These are phyloP conservation scores for Clinocottus analis DNA, from an alignment of 2,113 vertebrate genomes.

Conservation along the genomic window DNA sequence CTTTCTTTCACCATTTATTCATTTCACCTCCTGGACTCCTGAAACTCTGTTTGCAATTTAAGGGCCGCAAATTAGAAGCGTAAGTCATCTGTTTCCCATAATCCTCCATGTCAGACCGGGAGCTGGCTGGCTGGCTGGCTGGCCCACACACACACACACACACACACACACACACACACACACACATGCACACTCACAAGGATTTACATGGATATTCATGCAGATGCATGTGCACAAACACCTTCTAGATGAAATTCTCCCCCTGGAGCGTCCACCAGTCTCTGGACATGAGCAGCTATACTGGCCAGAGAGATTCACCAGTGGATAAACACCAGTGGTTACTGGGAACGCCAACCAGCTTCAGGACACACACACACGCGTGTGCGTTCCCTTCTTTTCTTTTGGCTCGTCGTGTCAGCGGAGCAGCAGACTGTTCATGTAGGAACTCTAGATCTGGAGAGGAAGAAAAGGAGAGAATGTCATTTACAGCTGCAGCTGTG, in stretches of 20 bases:
- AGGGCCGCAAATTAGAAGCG: conserved; percentile 98
- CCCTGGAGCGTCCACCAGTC: background rate
- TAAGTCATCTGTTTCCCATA: conserved; percentile 99
- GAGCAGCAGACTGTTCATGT: background rate
- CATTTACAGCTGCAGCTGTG: conserved; percentile 17
- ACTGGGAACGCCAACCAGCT: background rate
- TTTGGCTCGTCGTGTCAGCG: background rate
- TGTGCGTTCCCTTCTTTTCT: background rate
- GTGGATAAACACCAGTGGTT: too few species aligned
- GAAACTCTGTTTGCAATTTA: conserved; percentile 99
- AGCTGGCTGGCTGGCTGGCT: conserved; percentile 78
- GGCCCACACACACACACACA: conserved; percentile 3
- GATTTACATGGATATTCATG: conserved; percentile 27
- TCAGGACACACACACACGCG: background rate
- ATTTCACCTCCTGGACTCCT: conserved; percentile 90
- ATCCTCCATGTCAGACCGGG: conserved; percentile 94
- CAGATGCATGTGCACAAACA: conserved; percentile 10
- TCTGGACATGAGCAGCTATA: background rate
- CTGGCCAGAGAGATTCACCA: background rate
- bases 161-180: background rate
- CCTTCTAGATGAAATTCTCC: too few species aligned
- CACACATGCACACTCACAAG: too few species aligned
- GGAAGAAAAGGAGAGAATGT: background rate
- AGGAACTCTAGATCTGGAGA: background rate
- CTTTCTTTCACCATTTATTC: conserved; percentile 90